These are phyloP conservation scores for Drosophila melanica DNA, from an alignment of 1,140 invertebrate species.

Conservation along the genomic window DNA sequence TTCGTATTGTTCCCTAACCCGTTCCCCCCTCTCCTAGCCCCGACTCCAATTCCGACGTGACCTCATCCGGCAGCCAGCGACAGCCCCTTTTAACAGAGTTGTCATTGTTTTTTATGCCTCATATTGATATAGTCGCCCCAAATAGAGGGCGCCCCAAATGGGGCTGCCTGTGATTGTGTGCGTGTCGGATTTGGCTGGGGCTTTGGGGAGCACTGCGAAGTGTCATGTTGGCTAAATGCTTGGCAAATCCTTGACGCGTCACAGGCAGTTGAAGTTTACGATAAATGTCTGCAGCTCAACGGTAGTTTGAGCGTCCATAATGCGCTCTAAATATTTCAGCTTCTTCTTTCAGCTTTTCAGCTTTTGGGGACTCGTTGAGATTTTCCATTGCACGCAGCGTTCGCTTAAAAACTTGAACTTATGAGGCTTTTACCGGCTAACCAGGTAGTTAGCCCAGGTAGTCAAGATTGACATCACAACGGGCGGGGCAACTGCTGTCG, in stretches of 20 bases:
- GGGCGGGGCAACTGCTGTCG: constrained; percentile 36
- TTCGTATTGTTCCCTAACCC: constrained; percentile 23
- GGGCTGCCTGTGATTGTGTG: neutral
- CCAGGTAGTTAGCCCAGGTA: neutral
- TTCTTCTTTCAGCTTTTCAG: constrained; percentile 14
- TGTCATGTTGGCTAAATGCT: constrained; percentile 77
- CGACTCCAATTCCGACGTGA: neutral
- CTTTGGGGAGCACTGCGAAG: constrained; percentile 31
- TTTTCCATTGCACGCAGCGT: constrained; percentile 47
- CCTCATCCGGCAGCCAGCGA: neutral
- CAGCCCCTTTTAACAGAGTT: constrained; percentile 42
- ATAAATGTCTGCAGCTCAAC: constrained; percentile 70
- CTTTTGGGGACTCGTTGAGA: constrained; percentile 17
- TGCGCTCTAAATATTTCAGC: constrained; percentile 70
- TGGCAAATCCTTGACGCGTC: constrained; percentile 77
- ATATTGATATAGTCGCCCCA: constrained; percentile 42
- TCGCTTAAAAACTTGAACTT: constrained; percentile 64
- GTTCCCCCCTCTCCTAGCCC: neutral
- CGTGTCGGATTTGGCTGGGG: neutral
- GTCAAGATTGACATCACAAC: constrained; percentile 52
- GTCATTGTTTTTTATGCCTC: constrained; percentile 75
- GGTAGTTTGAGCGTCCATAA: constrained; percentile 60
- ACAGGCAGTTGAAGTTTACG: constrained; percentile 78
- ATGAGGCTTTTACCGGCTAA: constrained; percentile 25
- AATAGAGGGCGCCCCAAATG: neutral